These are phyloP conservation scores for Acipenser oxyrinchus DNA, from an alignment of 2,797 vertebrate genomes.

Conservation along the genomic window DNA sequence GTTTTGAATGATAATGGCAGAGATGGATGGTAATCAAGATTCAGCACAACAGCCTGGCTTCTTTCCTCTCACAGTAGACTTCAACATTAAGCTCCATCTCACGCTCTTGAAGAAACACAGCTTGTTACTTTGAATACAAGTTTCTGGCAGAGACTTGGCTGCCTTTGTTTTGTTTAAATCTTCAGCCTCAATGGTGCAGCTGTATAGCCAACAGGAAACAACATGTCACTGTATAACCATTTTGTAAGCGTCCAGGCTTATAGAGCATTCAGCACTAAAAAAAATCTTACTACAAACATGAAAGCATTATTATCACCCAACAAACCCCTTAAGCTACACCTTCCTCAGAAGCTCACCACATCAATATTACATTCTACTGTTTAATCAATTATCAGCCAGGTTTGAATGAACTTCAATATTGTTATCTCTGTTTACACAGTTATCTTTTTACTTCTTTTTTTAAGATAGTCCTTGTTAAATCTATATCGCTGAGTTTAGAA, in stretches of 20 bases:
- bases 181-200: not conserved
- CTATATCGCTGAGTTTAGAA: not conserved
- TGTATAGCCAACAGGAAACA: not conserved
- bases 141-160: constrained; percentile 6
- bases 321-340: too few relatives aligned
- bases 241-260: not conserved
- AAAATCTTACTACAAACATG: too few relatives aligned
- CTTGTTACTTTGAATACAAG: constrained; percentile 34
- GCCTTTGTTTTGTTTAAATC: not conserved
- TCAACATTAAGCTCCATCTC: constrained; percentile 49
- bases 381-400: too few relatives aligned
- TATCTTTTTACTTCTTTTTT: not conserved
- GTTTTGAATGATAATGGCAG: not conserved
- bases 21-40: not conserved
- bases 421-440: too few relatives aligned
- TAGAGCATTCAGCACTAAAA: too few relatives aligned
- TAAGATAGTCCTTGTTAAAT: constrained; percentile 6
- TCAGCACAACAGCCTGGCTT: constrained; percentile 19
- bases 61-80: constrained; percentile 34
- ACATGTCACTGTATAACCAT: constrained; percentile 1
- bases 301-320: too few relatives aligned
- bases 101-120: constrained; percentile 40
- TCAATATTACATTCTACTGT: too few relatives aligned
- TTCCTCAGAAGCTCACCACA: too few relatives aligned
- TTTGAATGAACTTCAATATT: too few relatives aligned